Evolutionary conservation across 2,113 vertebrate species (phyloP).

Genomic region (Synchiropus splendidus): DNA sequence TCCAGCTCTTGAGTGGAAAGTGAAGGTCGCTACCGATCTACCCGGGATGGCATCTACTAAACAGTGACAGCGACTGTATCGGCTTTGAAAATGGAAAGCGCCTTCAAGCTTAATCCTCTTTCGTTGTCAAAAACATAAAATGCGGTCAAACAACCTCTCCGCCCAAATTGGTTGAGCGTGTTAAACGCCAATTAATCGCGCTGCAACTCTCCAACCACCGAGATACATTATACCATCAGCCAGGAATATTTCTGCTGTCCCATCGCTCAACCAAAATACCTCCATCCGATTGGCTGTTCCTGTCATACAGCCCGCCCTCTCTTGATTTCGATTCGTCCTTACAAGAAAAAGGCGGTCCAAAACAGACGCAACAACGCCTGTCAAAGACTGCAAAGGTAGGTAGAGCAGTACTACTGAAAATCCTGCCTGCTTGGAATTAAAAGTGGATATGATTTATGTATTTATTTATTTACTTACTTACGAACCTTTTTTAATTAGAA

Average conservation of each 20-base stretch:
- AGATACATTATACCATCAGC: constrained; percentile 20
- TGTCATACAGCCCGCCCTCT: not conserved
- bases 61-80: no score
- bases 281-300: constrained; percentile 41
- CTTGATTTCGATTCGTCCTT: constrained; percentile 38
- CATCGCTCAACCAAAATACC: constrained; percentile 6
- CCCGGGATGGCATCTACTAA: no score
- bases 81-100: no score
- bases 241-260: constrained; percentile 22
- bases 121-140: no score
- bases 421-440: not conserved
- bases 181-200: constrained; percentile 4
- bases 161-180: not conserved
- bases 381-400: constrained; percentile 30
- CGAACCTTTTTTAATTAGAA: no score
- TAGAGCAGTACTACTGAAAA: constrained; percentile 34
- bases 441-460: not conserved
- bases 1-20: no score
- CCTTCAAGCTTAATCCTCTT: no score
- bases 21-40: no score
- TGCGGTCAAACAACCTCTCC: not conserved
- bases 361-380: constrained; percentile 2
- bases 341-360: constrained; percentile 4
- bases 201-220: constrained; percentile 15
- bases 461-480: no score